Base-by-base conservation (phyloP, 2,113 vertebrate species). In the Chelonoidis abingdonii region DNA sequence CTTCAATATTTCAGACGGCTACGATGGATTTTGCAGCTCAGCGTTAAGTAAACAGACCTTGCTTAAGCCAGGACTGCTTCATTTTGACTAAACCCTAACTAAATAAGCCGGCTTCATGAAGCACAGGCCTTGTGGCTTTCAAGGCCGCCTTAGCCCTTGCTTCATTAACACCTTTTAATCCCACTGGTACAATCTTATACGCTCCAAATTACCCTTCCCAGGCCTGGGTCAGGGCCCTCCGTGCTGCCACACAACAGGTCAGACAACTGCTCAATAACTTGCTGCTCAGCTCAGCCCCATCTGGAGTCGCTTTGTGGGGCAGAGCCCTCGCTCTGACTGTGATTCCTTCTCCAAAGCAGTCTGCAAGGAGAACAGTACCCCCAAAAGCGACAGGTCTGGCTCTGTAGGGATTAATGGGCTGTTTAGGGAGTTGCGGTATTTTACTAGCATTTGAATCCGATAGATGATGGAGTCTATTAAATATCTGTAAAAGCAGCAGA, bases 101-200 rank as follows among this genome's bases (percentile, higher is more conserved):
- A 95, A 97, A 96, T 56, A 96, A 93, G 88, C 88, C 4, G 2
- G 47, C 75, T 91, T 10, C 93, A 53, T 0, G 38, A 44, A 93
- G 95, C 91, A 4, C 75, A 31, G 86, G 31, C 93, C 84, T 38
- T 80, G 41, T 80, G 31, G 87, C 88, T 89, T 84, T 83, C 65
- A 87, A 92, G 90, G 81, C 65, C 57, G 78, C 88, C 88, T 83
- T 84, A 79, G 19, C 85, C 87, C 80, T 83, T 17, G 87, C 95
- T 93, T 95, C 95, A 91, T 95, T 94, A 97, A 93, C 96, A 97
- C 92, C 95, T 95, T 95, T 89, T 94, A 95, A 95, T 94, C 93
- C 92, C 78, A 4, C 2, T 8, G 2, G 80, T 69, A 86, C 93
- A 83, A 87, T 49, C 44, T 21, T 22, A 10, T 3, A 29, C 44